Base-by-base conservation (phyloP, 2,797 vertebrate genomes). In the Argya squamiceps region DNA sequence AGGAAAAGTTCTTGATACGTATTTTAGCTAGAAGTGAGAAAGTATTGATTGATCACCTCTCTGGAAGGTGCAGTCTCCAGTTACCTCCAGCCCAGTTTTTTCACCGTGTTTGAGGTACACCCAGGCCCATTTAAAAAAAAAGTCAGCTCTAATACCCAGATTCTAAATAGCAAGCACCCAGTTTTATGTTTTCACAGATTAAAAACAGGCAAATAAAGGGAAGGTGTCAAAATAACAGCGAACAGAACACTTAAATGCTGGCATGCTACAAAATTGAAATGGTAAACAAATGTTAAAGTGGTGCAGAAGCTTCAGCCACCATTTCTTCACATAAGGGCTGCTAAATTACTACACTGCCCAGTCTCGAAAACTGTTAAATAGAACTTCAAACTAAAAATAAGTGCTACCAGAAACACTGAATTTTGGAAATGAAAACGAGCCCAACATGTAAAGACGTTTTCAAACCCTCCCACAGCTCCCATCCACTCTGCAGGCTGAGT, bases 351-450 rank as follows among this genome's bases (percentile, higher is more conserved):
- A 64, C 84, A 84, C 53, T 95, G 89, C 75, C 95, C 96, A 88
- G n/a, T 89, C 84, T 91, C 1, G 0, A 79, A 97, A 95, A 89
- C 81, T 95, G 94, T 92, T 96, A 96, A 89, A 84, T 83, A 83
- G 92, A 94, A 77, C 92, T 92, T 88, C 75, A 89, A 93, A 91
- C 96, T 96, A 96, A 96, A 96, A 95, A 96, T 96, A 96, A 91
- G 43, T 71, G 53, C 89, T 94, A 87, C 87, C 89, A 96, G 93
- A 95, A 97, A 94, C 91, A 83, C 89, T 97, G 95, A 88, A 91
- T 91, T 96, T 95, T 93, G 92, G 87, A 84, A 93, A 97, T 47
- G 84, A 96, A 95, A 95, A 96, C 91, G 71, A 95, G 79, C 47
- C 81, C 60, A 88, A 95, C 0, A 39, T 78, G 46, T 80, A 88